Conservation (phyloP, 1,140 invertebrate species). For the Drosophila kohkoa region DNA sequence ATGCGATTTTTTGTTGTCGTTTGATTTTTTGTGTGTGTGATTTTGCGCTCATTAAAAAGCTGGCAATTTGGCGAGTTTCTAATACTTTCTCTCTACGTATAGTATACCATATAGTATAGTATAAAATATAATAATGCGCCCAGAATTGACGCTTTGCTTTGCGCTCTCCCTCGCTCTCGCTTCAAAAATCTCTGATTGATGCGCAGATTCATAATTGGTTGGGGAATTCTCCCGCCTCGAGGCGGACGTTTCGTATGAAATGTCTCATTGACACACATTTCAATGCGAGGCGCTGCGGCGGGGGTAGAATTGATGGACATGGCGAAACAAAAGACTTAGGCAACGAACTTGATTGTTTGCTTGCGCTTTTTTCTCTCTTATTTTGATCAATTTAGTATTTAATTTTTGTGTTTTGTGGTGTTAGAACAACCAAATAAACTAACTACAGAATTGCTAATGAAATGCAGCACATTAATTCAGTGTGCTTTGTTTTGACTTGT, state of each 20-base stretch:
- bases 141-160: slow-evolving; percentile 37
- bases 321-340: slow-evolving; percentile 55
- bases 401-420: background rate
- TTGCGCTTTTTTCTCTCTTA: slow-evolving; percentile 3
- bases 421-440: slow-evolving; percentile 20
- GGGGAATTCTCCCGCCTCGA: slow-evolving; percentile 36
- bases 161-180: background rate
- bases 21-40: slow-evolving; percentile 23
- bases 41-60: slow-evolving; percentile 45
- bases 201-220: slow-evolving; percentile 40
- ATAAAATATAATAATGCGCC: slow-evolving; percentile 40
- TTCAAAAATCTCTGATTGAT: slow-evolving; percentile 33
- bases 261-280: slow-evolving; percentile 66
- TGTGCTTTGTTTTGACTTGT: slow-evolving; percentile 30
- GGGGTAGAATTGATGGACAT: slow-evolving; percentile 32
- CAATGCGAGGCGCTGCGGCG: background rate
- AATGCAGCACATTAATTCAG: slow-evolving; percentile 46
- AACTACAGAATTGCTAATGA: slow-evolving; percentile 32
- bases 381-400: slow-evolving; percentile 6
- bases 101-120: slow-evolving; percentile 35
- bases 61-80: slow-evolving; percentile 61
- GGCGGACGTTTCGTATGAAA: slow-evolving; percentile 17
- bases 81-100: slow-evolving; percentile 69
- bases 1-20: slow-evolving; percentile 28
- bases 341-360: slow-evolving; percentile 44